Percentiles rank a stretch among this genome's conserved stretches.
Evolutionary conservation across 2,888 invertebrate genomes (phyloP).

Genomic region (Buathra laborator): DNA sequence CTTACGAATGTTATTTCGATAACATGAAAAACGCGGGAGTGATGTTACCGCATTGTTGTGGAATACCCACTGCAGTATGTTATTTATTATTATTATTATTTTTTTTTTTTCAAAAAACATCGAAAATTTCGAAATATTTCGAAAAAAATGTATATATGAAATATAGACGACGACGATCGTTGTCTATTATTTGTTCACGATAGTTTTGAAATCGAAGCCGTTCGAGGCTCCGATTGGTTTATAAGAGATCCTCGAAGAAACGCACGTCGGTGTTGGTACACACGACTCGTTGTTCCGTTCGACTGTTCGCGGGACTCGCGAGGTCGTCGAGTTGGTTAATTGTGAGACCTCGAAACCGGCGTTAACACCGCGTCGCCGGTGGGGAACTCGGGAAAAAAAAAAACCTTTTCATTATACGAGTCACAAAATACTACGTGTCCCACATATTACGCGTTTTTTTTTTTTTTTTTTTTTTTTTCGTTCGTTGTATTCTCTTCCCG

Average conservation of each 20-base stretch:
- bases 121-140: no score
- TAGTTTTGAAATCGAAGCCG: conserved; percentile 12
- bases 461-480: no score
- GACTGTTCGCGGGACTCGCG: conserved; percentile 47
- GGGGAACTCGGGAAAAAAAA: neutral
- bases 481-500: neutral
- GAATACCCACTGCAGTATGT: no score
- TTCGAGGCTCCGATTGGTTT: conserved; percentile 12
- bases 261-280: neutral
- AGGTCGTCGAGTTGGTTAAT: conserved; percentile 54
- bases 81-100: no score
- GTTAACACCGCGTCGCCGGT: conserved; percentile 6
- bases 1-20: neutral
- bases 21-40: no score
- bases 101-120: no score
- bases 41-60: no score
- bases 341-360: conserved; percentile 49
- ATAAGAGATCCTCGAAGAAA: conserved; percentile 9
- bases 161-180: neutral
- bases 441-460: no score
- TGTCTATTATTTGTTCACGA: neutral
- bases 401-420: no score
- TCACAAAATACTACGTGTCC: no score
- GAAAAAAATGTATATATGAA: no score
- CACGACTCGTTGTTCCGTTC: neutral